A percentile compares a stretch with the other conserved stretches of the same genome.
Conservation (phyloP, 2,113 vertebrate genomes). For the Corythoichthys intestinalis region DNA sequence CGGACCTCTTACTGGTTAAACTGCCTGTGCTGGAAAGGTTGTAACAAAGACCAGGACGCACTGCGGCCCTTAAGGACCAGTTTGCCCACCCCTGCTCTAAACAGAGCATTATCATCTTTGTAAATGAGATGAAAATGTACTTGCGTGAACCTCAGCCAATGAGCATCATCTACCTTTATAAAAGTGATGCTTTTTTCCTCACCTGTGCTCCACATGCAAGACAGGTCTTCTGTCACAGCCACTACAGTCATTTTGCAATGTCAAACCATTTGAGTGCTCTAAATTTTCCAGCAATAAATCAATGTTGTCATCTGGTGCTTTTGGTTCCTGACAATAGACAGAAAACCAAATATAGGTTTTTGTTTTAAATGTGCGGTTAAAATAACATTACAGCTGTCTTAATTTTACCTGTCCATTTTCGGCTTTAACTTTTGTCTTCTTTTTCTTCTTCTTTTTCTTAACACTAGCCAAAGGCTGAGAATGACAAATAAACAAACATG, state of each 20-base stretch:
- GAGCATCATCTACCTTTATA: not conserved
- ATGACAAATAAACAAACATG: not conserved
- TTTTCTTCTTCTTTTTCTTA: slow-evolving; percentile 90
- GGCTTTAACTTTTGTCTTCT: slow-evolving; percentile 75
- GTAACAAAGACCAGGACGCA: too few species aligned
- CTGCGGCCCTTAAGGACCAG: too few species aligned
- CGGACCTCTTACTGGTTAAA: too few species aligned
- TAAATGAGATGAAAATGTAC: not conserved
- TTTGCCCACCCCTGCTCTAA: too few species aligned
- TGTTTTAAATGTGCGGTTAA: not conserved
- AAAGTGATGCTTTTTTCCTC: slow-evolving; percentile 14
- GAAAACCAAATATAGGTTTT: not conserved
- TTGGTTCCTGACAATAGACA: slow-evolving; percentile 59
- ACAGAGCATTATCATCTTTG: not conserved
- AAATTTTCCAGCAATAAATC: slow-evolving; percentile 83
- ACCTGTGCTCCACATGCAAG: slow-evolving; percentile 93
- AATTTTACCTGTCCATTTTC: slow-evolving; percentile 64
- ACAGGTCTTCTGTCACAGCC: slow-evolving; percentile 70
- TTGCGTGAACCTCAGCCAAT: not conserved
- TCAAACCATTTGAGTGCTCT: slow-evolving; percentile 72
- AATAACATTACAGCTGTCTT: not conserved
- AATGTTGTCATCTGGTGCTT: slow-evolving; percentile 73
- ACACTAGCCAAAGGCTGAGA: slow-evolving; percentile 51
- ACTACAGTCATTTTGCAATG: slow-evolving; percentile 62
- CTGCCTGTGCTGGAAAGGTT: too few species aligned